Base-by-base conservation (phyloP, 1,140 invertebrate genomes). In the Nebria ingens region DNA sequence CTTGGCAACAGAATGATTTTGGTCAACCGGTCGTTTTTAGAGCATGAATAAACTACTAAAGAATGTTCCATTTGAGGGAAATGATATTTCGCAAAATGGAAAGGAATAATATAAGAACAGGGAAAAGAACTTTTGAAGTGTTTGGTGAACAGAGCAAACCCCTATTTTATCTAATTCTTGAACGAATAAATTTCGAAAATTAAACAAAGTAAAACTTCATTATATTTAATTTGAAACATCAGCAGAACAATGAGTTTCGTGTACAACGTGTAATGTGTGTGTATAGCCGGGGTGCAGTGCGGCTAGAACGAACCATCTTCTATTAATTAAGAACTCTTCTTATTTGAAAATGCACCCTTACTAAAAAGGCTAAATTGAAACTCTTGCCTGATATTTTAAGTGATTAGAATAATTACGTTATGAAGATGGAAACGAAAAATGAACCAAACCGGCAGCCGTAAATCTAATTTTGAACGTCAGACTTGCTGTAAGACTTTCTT, bases 271-370 rank as follows among this genome's bases (percentile, higher is more conserved):
- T 45, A 45, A 45, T 45, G 40, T 45, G 9, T 45, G 17, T 45
- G 40, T 45, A 45, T 45, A 45, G 6, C 15, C 15, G 6, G 4
- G 17, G 40, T 12, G 3, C 9, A 17, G 15, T 4, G 15, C 6
- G 15, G 25, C 4, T 29, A 29, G 25, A 29, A 29, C 13, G 4
- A 29, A 29, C 6, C 4, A 17, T 45, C 40, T 45, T 45, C 40
- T 45, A 45, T 45, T 45, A 45, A 45, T 45, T 45, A 45, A 45
- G 17, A 9, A 45, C 40, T 45, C 40, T 45, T n/a, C n/a, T n/a
- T n/a, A n/a, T n/a, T 45, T 45, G 40, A 11, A 3, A 45, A 45
- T 45, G 40, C 40, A 17, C n/a, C n/a, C n/a, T 17, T 45, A 17
- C 17, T 9, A 9, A 45, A 4, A 17, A 3, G 40, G 40, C 40